Evolutionary conservation across 1,140 invertebrate genomes (phyloP).

Genomic region (Proctacanthus coquilletti): DNA sequence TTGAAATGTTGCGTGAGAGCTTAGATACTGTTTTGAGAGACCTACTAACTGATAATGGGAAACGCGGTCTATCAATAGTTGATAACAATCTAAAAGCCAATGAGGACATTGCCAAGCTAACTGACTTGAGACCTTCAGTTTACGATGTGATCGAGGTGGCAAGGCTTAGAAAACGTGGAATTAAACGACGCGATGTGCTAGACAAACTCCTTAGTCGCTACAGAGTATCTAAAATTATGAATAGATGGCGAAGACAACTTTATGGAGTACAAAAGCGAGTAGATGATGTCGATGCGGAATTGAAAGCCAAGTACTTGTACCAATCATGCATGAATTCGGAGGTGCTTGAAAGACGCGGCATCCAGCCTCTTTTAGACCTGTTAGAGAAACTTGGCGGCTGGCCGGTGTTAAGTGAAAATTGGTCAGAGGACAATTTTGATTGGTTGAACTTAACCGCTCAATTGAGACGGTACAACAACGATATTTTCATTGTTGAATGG

Average conservation of each 20-base stretch:
- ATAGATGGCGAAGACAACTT: slow-evolving; percentile 3
- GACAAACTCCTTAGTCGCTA: not conserved
- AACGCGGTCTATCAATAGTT: no score
- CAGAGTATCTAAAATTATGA: slow-evolving; percentile 9
- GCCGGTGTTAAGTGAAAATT: slow-evolving; percentile 57
- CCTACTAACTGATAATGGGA: slow-evolving; percentile 39
- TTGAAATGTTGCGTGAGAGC: slow-evolving; percentile 65
- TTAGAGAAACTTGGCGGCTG: slow-evolving; percentile 64
- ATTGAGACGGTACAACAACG: slow-evolving; percentile 67
- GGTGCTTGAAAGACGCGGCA: slow-evolving; percentile 47
- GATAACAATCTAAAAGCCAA: no score
- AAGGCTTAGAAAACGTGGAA: no score
- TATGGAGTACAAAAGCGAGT: slow-evolving; percentile 8
- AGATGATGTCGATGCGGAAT: slow-evolving; percentile 37
- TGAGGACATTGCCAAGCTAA: no score
- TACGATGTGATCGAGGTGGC: no score
- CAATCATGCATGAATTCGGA: slow-evolving; percentile 71
- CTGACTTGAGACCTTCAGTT: no score
- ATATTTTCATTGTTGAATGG: slow-evolving; percentile 64
- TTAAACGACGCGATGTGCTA: no score
- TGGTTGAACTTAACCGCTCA: slow-evolving; percentile 59
- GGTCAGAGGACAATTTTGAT: slow-evolving; percentile 50
- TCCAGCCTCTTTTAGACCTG: slow-evolving; percentile 53
- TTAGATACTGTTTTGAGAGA: slow-evolving; percentile 51
- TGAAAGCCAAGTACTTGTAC: slow-evolving; percentile 67